A percentile compares a stretch with the other conserved stretches of the same genome.
These are phyloP conservation scores for Deroptyus accipitrinus DNA, from an alignment of 2,113 vertebrate genomes.

Conservation along the genomic window DNA sequence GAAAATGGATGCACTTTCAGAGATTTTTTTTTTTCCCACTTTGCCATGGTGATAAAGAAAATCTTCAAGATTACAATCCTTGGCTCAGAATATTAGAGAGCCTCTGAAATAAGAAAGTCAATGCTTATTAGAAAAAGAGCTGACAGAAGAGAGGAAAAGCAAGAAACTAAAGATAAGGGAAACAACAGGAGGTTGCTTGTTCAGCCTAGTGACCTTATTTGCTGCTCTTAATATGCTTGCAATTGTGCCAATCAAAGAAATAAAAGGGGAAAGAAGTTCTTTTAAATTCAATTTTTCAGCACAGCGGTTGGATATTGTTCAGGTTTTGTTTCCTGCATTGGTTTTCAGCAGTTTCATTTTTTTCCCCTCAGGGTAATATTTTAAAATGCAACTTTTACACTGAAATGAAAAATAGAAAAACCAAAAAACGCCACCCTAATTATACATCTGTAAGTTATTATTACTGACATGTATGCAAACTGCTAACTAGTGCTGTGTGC, in stretches of 20 bases:
- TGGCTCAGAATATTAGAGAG: conserved; percentile 60
- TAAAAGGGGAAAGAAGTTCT: background rate
- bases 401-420: conserved; percentile 26
- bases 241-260: conserved; percentile 17
- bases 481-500: conserved; percentile 14
- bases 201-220: conserved; percentile 62
- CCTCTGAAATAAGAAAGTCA: conserved; percentile 62
- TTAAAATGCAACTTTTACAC: conserved; percentile 55
- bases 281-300: conserved; percentile 47
- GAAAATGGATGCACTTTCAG: conserved; percentile 14
- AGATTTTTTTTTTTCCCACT: background rate
- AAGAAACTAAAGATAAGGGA: conserved; percentile 38
- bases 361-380: conserved; percentile 11
- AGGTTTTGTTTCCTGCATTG: background rate
- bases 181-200: conserved; percentile 43
- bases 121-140: conserved; percentile 64
- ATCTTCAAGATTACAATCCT: conserved; percentile 48
- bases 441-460: conserved; percentile 57
- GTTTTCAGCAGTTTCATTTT: conserved; percentile 36
- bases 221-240: conserved; percentile 47
- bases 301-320: background rate
- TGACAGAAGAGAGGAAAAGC: conserved; percentile 12
- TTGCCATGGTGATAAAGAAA: conserved; percentile 57
- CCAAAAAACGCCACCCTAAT: background rate
- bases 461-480: conserved; percentile 65